Evolutionary conservation across 2,113 vertebrate species (phyloP), one percentile per base, ranked within the genome.

Genomic region (Psilopogon haemacephalus): DNA sequence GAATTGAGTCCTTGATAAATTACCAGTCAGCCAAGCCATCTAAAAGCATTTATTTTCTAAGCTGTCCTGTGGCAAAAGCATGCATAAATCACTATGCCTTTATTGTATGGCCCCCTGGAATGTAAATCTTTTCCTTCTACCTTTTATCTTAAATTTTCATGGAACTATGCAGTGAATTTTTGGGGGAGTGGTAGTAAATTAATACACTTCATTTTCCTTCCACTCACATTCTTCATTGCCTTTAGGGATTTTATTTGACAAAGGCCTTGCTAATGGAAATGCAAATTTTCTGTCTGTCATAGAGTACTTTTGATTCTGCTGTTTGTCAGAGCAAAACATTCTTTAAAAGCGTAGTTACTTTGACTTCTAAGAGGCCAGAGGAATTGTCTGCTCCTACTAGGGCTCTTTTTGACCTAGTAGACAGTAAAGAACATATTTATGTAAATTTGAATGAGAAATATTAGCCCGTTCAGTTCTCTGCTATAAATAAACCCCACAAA

Each of bases 251-350:
- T 93, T 26, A 86, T 93, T 91, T 95, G 89, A 97, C 95, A 97
- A 97, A 97, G 83, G 70, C 81, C 91, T 93, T 5, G 3, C 94
- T 97, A 97, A 97, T 97, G 95, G 95, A 97, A 98, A 97, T 96
- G 97, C 97, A 97, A 97, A 97, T 97, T 97, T 97, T 89, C 92
- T 96, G 97, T 91, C 94, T 97, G 96, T 96, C 96, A 95, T 13
- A 86, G 85, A 94, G 30, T 83, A 56, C 74, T 89, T 96, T 77
- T 89, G 85, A 89, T 33, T 94, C 82, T n/a, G 77, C 89, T 89
- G 88, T 97, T 94, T 92, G 91, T 95, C 46, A 62, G 83, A 95
- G 88, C 38, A 89, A 84, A 46, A 48, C 33, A 32, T 86, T 92
- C 82, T 56, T 94, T 84, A 73, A 63, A 94, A 83, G 42, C 16